Evolutionary conservation across 2,113 vertebrate genomes (phyloP), one percentile per base, ranked within the genome.

Genomic region (Myotis yumanensis): DNA sequence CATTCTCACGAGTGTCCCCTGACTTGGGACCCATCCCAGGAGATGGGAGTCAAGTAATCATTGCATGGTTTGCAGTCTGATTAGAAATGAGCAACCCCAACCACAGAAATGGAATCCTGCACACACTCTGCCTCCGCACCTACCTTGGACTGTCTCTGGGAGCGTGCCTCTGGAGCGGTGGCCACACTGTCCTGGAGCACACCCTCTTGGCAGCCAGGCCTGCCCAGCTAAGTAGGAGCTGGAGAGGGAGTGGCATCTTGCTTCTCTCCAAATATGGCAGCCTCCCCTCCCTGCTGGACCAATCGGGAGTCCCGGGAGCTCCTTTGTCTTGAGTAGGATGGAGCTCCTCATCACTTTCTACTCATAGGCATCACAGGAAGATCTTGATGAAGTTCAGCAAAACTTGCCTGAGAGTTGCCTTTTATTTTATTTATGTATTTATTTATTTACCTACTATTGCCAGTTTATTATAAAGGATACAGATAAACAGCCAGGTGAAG

Each of bases 241-340:
- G 64, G 10, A 0, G 76, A 92, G 93, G 95, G 93, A 85, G 91
- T 85, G n/a, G 89, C 77, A n/a, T 77, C 40, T 77, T 15, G 30
- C 64, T 23, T 28, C 59, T 89, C 77, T 77, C 96, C 96, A 96
- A 97, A 97, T 95, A 97, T 32, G 95, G 97, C 77, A 90, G 57
- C 54, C 62, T 88, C 32, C 87, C 62, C 87, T 88, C 22, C 48
- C 6, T 0, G 46, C 25, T 80, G 77, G 85, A 75, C 97, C 95
- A 97, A 97, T 96, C 95, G 91, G 89, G 62, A 83, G 17, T 86
- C 35, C 66, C 5, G 30, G 84, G 54, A 25, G 17, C 77, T 96
- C 94, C 89, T 92, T 69, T 84, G 90, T 86, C 93, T 85, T 88
- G 68, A 48, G 86, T 82, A 77, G 77, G 85, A 23, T 66, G 51